Base-by-base conservation (phyloP, 2,113 vertebrate species). In the Lynx canadensis region DNA sequence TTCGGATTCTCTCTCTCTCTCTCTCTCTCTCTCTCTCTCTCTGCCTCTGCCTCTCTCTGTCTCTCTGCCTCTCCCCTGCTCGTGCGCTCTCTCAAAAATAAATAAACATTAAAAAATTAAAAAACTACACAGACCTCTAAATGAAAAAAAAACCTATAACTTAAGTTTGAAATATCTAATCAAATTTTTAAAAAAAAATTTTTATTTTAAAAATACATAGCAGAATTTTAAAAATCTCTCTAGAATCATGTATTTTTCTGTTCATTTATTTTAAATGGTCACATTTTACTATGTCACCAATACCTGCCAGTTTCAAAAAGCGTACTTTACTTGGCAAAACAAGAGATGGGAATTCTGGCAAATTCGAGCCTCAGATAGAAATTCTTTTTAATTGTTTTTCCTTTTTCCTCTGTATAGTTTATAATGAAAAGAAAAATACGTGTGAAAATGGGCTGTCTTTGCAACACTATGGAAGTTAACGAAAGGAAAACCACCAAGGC, bases 151-250 rank as follows among this genome's bases (percentile, higher is more conserved):
- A 23, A 76, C 68, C 27, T 21, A 73, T 21, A 48, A 33, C 4
- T 80, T 91, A 81, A n/a, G 4, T 89, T 87, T 91, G 27, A 92
- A 93, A 60, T 73, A n/a, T 57, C 21, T 78, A 94, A 92, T 79
- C 8, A 82, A 50, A 73, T 96, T 36, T 36, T 36, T 36, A 36
- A 63, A 68, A 94, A 76, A 80, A 79, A 19, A 21, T 80, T 84
- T 89, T 85, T 57, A 15, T 38, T 84, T 60, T 2, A 50, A 95
- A 89, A 68, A 36, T n/a, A 76, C 2, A 66, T 0, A 90, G 27
- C 13, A 73, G 14, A 5, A 19, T 36, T 95, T 91, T 25, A 55
- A 88, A 97, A 80, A 57, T 69, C 19, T 91, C 87, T 78, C 3
- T 52, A 68, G 83, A 83, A 50, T 81, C 48, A 69, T 38, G 27